Evolutionary conservation across 2,797 vertebrate species (phyloP), one percentile per base, ranked within the genome.

Genomic region (Semaprochilodus insignis): DNA sequence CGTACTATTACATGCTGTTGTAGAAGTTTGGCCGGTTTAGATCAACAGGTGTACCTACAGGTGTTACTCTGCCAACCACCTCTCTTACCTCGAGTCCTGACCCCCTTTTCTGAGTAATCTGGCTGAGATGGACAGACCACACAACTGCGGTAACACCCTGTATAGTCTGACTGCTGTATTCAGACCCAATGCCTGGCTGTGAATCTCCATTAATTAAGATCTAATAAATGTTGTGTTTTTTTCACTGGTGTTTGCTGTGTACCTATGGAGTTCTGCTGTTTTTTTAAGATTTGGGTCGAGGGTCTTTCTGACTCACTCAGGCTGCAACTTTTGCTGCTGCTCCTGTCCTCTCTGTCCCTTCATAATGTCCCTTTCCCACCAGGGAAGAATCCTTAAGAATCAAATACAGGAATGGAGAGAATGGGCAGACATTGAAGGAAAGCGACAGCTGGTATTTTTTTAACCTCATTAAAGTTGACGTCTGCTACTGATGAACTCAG

Each of bases 171-270:
- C n/a, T 60, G 66, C 16, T 55, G 31, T 71, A 48, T 81, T 63
- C 44, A 81, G 17, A 25, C 40, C 70, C 15, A 54, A 14, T 4
- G 16, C 69, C 27, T 59, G 36, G 14, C 44, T 66, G 57, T 76
- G 27, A 77, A 80, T 71, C 31, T 52, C 23, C 5, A 25, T 74
- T 67, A 19, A 54, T 15, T 65, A 55, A 77, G 44, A 70, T 75
- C 63, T 72, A 84, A 65, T 84, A 84, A 81, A 84, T 66, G 19
- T 72, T 65, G 57, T 55, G 54, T 8, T 76, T 81, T n/a, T 70
- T 73, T 57, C 21, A 7, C 4, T 55, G 31, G 60, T 31, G 60
- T 13, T 11, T 40, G 5, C 40, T 8, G 40, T 40, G 40, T 40
- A 8, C 40, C 8, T 40, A 11, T 15, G 14, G 31, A 21, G 40